Base-by-base conservation (phyloP, 2,888 invertebrate genomes). In the Sabellastarte sp. region DNA sequence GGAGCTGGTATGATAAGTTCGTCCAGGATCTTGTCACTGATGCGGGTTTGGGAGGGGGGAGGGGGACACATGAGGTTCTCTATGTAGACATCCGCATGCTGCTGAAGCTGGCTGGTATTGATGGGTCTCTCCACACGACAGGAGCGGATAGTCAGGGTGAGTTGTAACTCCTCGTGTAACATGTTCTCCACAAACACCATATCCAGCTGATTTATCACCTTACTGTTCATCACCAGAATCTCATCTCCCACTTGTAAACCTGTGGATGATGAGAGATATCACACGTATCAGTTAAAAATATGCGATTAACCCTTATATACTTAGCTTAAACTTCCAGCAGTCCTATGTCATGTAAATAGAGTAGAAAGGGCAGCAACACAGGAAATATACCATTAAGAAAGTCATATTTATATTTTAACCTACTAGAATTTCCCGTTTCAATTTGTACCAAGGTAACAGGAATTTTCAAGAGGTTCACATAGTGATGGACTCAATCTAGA, bases 141-240 rank as follows among this genome's bases (percentile, higher is more conserved):
- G 55, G 92, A 93, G 76, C 96, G 89, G 90, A 97, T 93, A 91
- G 96, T 96, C 91, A 97, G 93, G 87, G 93, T 93, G 69, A 97
- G 89, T 57, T 93, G 91, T 71, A 93, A 89, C 82, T 95, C 95
- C 85, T 96, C 95, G 86, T 95, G 95, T 75, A 97, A 88, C 71
- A 96, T 93, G 82, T 93, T 93, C 86, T 97, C 97, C 84, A 97
- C 89, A 88, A 95, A 96, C 93, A 97, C 96, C 96, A 97, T 97
- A 88, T 97, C 97, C 87, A 97, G 88, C 87, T 97, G 96, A 80
- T 94, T 93, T 75, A 97, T 95, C 85, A 96, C 93, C 77, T 95
- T 95, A 73, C 95, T 94, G 87, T 97, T 97, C 87, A 97, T 95
- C 85, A 97, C 95, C 91, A 97, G 93, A 85, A 97, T 95, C 88